Evolutionary conservation across 2,888 invertebrate species (phyloP).

Genomic region (Napeogenes inachia): DNA sequence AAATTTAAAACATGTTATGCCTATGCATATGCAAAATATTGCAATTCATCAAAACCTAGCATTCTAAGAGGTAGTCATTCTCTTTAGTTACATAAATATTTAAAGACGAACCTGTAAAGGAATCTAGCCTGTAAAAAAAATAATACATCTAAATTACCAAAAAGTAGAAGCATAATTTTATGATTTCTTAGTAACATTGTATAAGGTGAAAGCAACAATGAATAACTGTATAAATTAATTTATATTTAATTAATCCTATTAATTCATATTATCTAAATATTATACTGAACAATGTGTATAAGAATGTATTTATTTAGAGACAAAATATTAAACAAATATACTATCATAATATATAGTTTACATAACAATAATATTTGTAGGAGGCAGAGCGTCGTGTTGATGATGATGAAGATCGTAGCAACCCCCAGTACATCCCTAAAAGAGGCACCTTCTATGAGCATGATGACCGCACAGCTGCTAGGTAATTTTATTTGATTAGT

Average conservation of each 20-base stretch:
- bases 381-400: constrained; percentile 87
- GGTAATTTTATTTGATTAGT: constrained; percentile 55
- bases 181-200: constrained; percentile 19
- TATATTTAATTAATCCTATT: not conserved
- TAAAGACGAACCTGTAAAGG: too few relatives aligned
- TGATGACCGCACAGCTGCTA: constrained; percentile 90
- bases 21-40: too few relatives aligned
- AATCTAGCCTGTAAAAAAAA: too few relatives aligned
- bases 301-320: not conserved
- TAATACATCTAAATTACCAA: too few relatives aligned
- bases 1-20: too few relatives aligned
- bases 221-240: not conserved
- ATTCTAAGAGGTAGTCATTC: too few relatives aligned
- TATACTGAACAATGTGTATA: too few relatives aligned
- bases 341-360: not conserved
- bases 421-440: constrained; percentile 98
- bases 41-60: too few relatives aligned
- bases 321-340: not conserved
- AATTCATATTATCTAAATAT: too few relatives aligned
- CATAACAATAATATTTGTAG: constrained; percentile 42
- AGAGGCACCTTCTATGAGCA: constrained; percentile 98
- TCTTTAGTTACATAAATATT: too few relatives aligned
- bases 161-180: too few relatives aligned
- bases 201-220: constrained; percentile 8
- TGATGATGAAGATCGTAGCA: constrained; percentile 95